A percentile compares a stretch with the other conserved stretches of the same genome.
Evolutionary conservation across 2,113 vertebrate genomes (phyloP).

Genomic region (Tachycineta bicolor): DNA sequence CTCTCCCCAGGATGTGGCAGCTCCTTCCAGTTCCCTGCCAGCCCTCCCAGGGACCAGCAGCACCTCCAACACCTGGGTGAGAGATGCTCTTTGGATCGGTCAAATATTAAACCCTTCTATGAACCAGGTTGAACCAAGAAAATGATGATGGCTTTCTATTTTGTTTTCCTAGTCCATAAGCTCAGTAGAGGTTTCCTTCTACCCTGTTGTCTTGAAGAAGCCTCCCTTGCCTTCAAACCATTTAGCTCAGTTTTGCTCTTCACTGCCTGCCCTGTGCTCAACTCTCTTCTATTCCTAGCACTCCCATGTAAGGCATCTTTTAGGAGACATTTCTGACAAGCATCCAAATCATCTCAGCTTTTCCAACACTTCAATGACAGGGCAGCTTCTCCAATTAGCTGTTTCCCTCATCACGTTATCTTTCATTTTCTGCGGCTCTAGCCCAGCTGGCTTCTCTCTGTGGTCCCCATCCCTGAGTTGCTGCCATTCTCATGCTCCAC

Average conservation of each 20-base stretch:
- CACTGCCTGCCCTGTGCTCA: not conserved
- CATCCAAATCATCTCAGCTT: not conserved
- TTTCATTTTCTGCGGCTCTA: conserved; percentile 11
- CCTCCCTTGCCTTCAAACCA: not conserved
- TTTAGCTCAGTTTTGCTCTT: not conserved
- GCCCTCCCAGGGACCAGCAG: not conserved
- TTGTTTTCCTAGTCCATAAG: not conserved
- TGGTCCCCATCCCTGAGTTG: not conserved
- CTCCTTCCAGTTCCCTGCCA: not conserved
- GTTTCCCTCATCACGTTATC: conserved; percentile 5
- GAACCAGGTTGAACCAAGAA: not conserved
- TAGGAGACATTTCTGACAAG: not conserved
- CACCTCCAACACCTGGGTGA: rapidly evolving
- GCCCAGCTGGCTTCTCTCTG: not conserved
- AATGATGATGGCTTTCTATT: not conserved
- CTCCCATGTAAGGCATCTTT: not conserved
- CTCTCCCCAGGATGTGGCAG: not conserved
- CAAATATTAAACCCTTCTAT: not conserved
- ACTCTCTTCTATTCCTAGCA: not conserved
- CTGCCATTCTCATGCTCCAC: not conserved
- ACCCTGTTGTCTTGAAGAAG: not conserved
- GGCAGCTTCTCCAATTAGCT: not conserved
- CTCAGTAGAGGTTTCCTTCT: not conserved
- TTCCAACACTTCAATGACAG: not conserved
- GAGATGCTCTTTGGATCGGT: not conserved